Conservation (phyloP, 92 coral and sea anemone genomes). For the Anthopleura xanthogrammica region DNA sequence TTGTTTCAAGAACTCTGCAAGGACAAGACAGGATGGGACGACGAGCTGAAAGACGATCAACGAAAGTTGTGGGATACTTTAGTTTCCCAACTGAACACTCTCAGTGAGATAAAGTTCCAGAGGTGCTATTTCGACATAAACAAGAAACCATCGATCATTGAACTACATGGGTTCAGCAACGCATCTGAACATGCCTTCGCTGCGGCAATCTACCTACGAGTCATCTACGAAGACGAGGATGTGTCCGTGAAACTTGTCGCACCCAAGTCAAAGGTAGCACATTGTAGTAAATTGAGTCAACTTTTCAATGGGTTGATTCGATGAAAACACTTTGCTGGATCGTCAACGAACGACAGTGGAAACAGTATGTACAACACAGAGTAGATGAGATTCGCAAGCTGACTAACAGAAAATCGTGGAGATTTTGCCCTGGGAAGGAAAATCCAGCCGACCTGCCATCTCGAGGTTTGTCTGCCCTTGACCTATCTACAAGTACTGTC, state of each 20-base stretch:
- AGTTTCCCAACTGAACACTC: conserved; percentile 11
- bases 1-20: conserved; percentile 55
- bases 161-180: conserved; percentile 51
- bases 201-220: conserved; percentile 50
- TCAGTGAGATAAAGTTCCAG: background rate
- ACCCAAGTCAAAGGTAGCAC: conserved; percentile 61
- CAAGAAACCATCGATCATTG: background rate
- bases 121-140: background rate
- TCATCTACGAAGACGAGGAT: background rate
- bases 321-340: conserved; percentile 62
- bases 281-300: background rate
- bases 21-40: conserved; percentile 43
- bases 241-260: conserved; percentile 30
- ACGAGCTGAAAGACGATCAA: conserved; percentile 19
- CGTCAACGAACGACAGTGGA: conserved; percentile 56
- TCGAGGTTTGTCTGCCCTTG: conserved; percentile 50
- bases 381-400: conserved; percentile 49
- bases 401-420: conserved; percentile 43
- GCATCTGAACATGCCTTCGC: conserved; percentile 53
- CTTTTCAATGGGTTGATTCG: conserved; percentile 44
- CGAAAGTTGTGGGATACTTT: conserved; percentile 24
- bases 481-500: conserved; percentile 17
- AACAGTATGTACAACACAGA: conserved; percentile 59
- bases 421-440: conserved; percentile 49
- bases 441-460: conserved; percentile 66